A percentile compares a stretch with the other conserved stretches of the same genome.
Evolutionary conservation across 2,113 vertebrate species (phyloP).

Genomic region (Bos indicus): DNA sequence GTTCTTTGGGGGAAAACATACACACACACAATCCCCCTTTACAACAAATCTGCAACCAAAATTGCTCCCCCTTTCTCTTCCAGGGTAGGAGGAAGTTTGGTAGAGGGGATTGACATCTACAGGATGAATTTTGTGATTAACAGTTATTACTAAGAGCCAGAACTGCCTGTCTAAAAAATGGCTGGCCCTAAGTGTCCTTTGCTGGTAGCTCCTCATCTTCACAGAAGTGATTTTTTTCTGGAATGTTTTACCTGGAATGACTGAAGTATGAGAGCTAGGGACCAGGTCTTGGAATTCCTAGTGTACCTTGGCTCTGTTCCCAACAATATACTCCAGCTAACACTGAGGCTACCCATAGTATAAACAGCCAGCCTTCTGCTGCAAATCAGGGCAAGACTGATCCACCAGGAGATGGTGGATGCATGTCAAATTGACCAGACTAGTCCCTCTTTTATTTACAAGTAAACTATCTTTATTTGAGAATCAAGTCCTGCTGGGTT

Average conservation of each 20-base stretch:
- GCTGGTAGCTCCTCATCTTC: background rate
- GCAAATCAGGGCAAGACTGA: background rate
- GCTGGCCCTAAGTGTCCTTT: background rate
- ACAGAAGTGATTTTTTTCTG: background rate
- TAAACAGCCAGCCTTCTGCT: background rate
- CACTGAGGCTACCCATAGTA: background rate
- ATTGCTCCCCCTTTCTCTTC: background rate
- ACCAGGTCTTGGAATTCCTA: background rate
- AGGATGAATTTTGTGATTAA: background rate
- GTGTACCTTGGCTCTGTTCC: background rate
- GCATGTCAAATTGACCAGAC: background rate
- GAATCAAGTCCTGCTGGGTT: background rate
- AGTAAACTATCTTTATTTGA: background rate
- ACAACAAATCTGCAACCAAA: background rate
- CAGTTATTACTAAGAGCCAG: background rate
- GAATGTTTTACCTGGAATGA: background rate
- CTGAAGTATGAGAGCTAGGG: background rate
- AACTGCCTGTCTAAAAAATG: background rate
- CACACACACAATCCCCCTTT: background rate
- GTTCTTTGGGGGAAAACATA: background rate
- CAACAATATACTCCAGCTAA: background rate
- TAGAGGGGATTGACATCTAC: background rate
- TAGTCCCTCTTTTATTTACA: background rate
- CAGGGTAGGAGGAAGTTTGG: background rate
- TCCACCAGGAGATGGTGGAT: background rate